phyloP scores from a whole-genome alignment of 2,888 invertebrate species.

The Seira ritae region DNA sequence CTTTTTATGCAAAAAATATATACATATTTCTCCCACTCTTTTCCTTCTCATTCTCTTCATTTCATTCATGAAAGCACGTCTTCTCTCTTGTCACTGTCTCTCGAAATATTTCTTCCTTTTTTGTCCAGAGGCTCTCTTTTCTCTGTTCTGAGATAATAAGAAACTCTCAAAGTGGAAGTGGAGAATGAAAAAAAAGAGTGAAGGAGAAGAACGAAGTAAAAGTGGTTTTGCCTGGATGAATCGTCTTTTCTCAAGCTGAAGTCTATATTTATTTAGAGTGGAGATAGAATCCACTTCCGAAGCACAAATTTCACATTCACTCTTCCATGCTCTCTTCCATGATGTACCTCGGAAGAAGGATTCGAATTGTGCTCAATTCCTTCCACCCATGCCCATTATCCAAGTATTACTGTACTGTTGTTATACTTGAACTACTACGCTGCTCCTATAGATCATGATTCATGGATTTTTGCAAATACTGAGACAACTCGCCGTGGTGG shows the following conservation, averaged over 20 bases:
- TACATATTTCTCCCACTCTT: neutral
- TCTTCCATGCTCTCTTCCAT: too few species aligned
- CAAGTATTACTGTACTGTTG: too few species aligned
- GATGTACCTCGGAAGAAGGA: too few species aligned
- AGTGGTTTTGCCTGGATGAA: neutral
- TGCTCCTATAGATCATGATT: too few species aligned
- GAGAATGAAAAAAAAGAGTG: neutral
- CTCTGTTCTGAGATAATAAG: constrained; percentile 6
- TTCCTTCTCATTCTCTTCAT: constrained; percentile 11
- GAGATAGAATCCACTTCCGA: too few species aligned
- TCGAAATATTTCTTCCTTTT: neutral
- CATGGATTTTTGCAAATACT: too few species aligned
- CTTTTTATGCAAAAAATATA: neutral
- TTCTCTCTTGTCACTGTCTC: constrained; percentile 2
- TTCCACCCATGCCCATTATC: too few species aligned
- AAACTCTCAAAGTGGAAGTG: neutral
- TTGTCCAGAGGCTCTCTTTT: constrained; percentile 8
- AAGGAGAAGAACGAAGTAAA: neutral
- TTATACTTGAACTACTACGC: too few species aligned
- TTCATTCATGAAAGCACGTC: neutral
- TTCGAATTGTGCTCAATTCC: too few species aligned
- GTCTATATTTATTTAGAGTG: constrained; percentile 29
- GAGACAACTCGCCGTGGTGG: too few species aligned
- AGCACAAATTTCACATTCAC: too few species aligned
- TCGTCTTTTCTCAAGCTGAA: neutral